phyloP scores from a whole-genome alignment of 2,888 invertebrate species.

The Lissocephala sabroskyi region DNA sequence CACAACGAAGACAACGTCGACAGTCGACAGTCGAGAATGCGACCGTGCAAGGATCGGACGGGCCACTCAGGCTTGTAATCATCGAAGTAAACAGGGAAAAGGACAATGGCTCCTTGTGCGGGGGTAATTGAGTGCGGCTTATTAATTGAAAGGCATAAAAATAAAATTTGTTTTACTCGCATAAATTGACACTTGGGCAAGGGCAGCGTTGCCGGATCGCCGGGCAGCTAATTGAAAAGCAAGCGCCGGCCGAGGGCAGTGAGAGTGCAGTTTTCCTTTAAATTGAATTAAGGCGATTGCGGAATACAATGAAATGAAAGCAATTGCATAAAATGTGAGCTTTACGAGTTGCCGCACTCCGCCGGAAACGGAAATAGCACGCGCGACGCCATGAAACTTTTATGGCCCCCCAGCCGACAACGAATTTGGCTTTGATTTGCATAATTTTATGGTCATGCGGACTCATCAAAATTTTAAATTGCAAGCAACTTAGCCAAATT shows the following conservation, averaged over 20 bases:
- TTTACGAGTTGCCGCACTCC: slow-evolving; percentile 13
- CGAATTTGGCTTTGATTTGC: slow-evolving; percentile 22
- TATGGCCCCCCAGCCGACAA: neutral
- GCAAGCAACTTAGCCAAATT: no score
- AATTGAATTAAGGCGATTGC: neutral
- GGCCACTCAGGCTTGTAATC: neutral
- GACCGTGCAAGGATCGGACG: no score
- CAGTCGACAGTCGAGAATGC: no score
- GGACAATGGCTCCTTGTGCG: neutral
- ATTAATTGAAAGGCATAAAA: no score
- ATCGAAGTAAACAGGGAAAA: neutral
- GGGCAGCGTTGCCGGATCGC: no score
- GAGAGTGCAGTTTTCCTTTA: no score
- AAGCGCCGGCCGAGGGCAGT: no score
- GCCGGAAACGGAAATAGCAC: slow-evolving; percentile 1
- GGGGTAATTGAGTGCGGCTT: no score
- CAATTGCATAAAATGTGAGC: slow-evolving; percentile 18
- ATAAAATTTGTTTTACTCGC: no score
- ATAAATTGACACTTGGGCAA: no score
- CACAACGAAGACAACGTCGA: neutral
- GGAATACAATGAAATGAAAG: slow-evolving; percentile 17
- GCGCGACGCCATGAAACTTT: slow-evolving; percentile 1
- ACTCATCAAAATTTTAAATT: no score
- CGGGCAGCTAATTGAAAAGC: no score
- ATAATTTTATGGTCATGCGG: slow-evolving; percentile 15